Evolutionary conservation across 2,797 vertebrate species (phyloP).

Genomic region (Gymnodraco acuticeps): DNA sequence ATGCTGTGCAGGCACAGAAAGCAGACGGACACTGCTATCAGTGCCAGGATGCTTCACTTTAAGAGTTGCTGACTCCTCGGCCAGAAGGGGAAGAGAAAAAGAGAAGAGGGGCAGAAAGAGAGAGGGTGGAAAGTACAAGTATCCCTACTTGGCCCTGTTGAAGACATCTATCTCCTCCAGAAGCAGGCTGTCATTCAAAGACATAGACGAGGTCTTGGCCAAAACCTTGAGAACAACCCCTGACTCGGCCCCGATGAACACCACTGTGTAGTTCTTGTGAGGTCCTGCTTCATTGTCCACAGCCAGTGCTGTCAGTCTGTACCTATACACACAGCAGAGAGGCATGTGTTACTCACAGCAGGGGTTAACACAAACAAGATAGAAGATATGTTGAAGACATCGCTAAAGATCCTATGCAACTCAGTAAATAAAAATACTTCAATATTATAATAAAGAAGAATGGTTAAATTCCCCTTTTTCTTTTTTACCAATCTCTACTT

Average conservation of each 20-base stretch:
- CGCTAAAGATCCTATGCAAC: too few relatives aligned
- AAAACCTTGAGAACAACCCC: conserved; percentile 96
- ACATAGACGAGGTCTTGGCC: conserved; percentile 91
- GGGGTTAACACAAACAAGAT: conserved; percentile 25
- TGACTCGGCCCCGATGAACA: conserved; percentile 96
- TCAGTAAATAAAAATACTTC: not conserved
- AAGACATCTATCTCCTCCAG: conserved; percentile 98
- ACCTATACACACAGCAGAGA: conserved; percentile 82
- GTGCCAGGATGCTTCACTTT: conserved; percentile 37
- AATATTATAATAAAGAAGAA: not conserved
- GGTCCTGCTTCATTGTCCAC: conserved; percentile 95
- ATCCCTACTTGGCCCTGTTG: conserved; percentile 93
- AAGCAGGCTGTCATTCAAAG: conserved; percentile 93
- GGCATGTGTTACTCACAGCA: conserved; percentile 45
- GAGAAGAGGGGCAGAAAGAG: conserved; percentile 46
- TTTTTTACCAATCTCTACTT: not conserved
- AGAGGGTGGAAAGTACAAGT: conserved; percentile 9
- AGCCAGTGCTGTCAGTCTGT: conserved; percentile 93
- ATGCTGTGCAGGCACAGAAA: conserved; percentile 11
- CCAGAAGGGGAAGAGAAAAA: conserved; percentile 48
- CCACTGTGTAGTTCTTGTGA: conserved; percentile 94
- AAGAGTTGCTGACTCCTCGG: conserved; percentile 56
- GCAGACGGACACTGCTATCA: conserved; percentile 30
- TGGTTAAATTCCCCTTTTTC: not conserved
- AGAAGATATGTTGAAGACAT: conserved; percentile 32